phyloP scores from a whole-genome alignment of 2,113 vertebrate genomes.

The Cyanoderma ruficeps region DNA sequence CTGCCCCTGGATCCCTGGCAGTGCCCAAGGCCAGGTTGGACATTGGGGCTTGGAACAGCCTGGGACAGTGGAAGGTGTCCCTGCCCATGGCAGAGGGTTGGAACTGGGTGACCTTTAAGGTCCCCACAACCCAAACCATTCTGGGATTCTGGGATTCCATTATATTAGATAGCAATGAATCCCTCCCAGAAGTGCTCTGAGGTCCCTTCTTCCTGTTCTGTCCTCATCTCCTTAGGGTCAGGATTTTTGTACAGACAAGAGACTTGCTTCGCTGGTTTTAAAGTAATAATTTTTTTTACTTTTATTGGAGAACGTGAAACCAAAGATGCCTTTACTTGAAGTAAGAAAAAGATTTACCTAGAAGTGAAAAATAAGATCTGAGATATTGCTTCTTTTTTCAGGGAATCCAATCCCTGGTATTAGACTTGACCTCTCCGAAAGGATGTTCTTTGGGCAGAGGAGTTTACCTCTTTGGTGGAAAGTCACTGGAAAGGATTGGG shows the following conservation, averaged over 20 bases:
- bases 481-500: neutral
- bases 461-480: neutral
- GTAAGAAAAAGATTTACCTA: neutral
- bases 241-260: neutral
- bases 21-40: neutral
- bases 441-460: neutral
- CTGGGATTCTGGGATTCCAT: neutral
- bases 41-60: fast-evolving
- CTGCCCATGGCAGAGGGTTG: neutral
- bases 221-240: neutral
- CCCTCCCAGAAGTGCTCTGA: neutral
- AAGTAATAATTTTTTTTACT: neutral
- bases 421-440: neutral
- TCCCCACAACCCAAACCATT: neutral
- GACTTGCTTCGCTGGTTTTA: neutral
- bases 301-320: neutral
- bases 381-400: neutral
- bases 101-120: neutral
- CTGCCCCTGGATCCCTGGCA: neutral
- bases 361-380: neutral
- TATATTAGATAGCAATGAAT: neutral
- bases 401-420: neutral
- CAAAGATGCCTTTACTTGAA: neutral
- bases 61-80: neutral
- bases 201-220: neutral